phyloP scores from a whole-genome alignment of 2,113 vertebrate species.

The Otis tarda region DNA sequence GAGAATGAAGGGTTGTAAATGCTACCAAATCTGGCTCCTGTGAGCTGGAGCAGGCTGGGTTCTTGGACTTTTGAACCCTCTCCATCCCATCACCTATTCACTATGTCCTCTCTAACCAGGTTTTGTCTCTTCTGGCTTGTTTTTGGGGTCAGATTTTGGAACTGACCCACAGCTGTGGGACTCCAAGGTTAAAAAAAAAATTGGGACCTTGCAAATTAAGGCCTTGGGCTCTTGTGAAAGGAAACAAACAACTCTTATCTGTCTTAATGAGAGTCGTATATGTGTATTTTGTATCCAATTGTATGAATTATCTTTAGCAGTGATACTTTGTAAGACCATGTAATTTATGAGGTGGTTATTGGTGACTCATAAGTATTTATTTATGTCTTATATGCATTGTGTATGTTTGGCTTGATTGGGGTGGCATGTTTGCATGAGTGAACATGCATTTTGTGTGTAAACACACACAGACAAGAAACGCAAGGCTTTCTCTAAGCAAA shows the following conservation, averaged over 20 bases:
- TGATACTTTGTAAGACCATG: constrained; percentile 33
- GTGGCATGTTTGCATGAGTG: constrained; percentile 14
- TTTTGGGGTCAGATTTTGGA: neutral
- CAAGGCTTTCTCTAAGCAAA: neutral
- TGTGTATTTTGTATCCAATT: constrained; percentile 37
- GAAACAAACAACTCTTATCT: constrained; percentile 31
- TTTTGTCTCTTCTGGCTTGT: neutral
- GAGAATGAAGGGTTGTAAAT: neutral
- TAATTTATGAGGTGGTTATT: constrained; percentile 48
- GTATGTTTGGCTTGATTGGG: constrained; percentile 15
- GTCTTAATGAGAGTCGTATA: neutral
- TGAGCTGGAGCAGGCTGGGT: neutral
- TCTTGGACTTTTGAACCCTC: neutral
- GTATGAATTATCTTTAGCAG: constrained; percentile 42
- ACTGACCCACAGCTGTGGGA: neutral
- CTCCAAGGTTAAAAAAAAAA: neutral
- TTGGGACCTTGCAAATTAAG: constrained; percentile 5
- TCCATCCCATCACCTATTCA: neutral
- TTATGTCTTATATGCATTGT: constrained; percentile 42
- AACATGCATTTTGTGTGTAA: neutral
- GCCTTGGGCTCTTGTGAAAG: neutral
- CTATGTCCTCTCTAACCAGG: neutral
- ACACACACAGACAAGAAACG: neutral
- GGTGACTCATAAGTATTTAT: constrained; percentile 58
- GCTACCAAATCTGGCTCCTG: neutral